phyloP scores from a whole-genome alignment of 1,140 invertebrate species.

The Phortica variegata region DNA sequence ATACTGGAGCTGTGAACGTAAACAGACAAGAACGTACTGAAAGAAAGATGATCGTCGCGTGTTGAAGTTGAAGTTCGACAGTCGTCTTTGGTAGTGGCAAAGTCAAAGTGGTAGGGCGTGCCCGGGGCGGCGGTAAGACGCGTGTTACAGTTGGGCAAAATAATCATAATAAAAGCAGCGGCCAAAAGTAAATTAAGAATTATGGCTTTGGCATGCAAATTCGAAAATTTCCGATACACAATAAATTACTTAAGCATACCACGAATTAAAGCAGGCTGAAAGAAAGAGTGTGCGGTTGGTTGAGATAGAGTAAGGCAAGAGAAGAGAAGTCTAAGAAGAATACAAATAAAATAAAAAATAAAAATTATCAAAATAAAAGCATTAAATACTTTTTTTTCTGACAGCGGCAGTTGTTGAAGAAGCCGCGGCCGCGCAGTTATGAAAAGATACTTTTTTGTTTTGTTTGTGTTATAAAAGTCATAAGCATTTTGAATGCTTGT shows the following conservation, averaged over 20 bases:
- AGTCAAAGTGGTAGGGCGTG: conserved; percentile 38
- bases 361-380: no score
- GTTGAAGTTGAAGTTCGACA: conserved; percentile 12
- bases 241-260: conserved; percentile 51
- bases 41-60: conserved; percentile 2
- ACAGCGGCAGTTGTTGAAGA: no score
- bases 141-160: conserved; percentile 13
- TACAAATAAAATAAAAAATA: neutral
- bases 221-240: conserved; percentile 56
- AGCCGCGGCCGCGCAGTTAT: no score
- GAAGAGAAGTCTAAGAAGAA: no score
- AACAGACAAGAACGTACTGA: neutral
- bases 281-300: no score
- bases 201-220: conserved; percentile 57
- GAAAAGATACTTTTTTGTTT: no score
- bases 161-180: conserved; percentile 51
- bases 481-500: no score
- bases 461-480: no score
- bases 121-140: conserved; percentile 10
- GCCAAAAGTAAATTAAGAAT: conserved; percentile 56
- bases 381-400: no score
- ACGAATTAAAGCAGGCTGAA: neutral
- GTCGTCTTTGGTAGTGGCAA: no score
- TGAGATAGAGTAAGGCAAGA: no score
- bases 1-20: neutral